Percentiles rank a stretch among this genome's conserved stretches.
Conservation (phyloP, 2,113 vertebrate species). For the Oryzias melastigma region DNA sequence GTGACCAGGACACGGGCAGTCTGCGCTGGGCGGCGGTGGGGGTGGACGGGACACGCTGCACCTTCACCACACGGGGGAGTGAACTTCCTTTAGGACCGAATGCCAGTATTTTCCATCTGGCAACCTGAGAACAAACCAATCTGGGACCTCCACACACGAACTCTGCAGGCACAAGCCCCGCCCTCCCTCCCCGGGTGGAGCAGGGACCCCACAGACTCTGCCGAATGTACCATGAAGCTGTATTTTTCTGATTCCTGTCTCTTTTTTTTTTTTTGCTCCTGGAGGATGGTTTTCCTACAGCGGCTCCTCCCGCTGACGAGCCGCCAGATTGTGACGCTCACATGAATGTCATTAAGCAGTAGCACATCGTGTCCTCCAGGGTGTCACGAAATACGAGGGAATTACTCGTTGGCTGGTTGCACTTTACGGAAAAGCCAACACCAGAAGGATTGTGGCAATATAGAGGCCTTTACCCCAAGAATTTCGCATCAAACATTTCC, state of each 20-base stretch:
- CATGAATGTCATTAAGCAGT: conserved; percentile 67
- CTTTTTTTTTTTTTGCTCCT: conserved; percentile 42
- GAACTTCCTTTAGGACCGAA: conserved; percentile 36
- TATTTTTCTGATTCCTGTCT: conserved; percentile 27
- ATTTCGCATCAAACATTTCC: conserved; percentile 62
- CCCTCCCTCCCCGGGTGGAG: conserved; percentile 50
- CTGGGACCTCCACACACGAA: conserved; percentile 50
- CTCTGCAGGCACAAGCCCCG: conserved; percentile 31
- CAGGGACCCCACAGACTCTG: conserved; percentile 24
- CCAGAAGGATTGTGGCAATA: conserved; percentile 89
- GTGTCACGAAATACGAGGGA: conserved; percentile 58
- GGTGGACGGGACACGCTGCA: conserved; percentile 10
- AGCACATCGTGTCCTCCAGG: conserved; percentile 59
- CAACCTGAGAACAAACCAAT: conserved; percentile 29
- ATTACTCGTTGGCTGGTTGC: conserved; percentile 78
- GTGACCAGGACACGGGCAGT: conserved; percentile 51
- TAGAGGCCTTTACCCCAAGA: conserved; percentile 77
- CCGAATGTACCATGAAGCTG: conserved; percentile 58
- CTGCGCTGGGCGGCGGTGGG: conserved; percentile 37
- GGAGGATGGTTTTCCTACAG: conserved; percentile 26
- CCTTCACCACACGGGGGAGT: conserved; percentile 49
- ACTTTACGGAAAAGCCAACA: conserved; percentile 90
- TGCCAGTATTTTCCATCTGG: conserved; percentile 34
- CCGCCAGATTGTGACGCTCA: conserved; percentile 52
- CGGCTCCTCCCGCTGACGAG: conserved; percentile 31